phyloP scores from a whole-genome alignment of 2,888 invertebrate genomes.

The Flexamia atlantica region DNA sequence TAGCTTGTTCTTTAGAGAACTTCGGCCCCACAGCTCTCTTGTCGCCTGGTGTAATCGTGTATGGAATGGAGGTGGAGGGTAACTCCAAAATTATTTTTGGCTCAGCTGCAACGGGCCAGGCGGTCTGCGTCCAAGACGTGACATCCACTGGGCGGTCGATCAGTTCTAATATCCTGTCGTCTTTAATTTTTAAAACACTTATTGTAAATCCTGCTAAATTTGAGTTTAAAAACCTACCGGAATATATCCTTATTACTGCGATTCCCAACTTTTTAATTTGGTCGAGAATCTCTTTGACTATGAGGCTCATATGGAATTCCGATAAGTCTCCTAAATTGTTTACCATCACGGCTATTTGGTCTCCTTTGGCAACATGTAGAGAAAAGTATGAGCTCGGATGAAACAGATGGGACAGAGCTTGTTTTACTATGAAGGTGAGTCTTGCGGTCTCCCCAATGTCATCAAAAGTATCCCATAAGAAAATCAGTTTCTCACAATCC shows the following conservation, averaged over 20 bases:
- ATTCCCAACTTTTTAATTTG: constrained; percentile 54
- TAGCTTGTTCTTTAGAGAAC: constrained; percentile 24
- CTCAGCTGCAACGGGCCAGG: not conserved
- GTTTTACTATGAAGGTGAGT: constrained; percentile 37
- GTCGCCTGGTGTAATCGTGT: not conserved
- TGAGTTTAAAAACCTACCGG: constrained; percentile 62
- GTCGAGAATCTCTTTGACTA: constrained; percentile 58
- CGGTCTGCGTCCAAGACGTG: constrained; percentile 62
- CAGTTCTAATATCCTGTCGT: constrained; percentile 63
- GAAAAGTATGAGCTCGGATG: constrained; percentile 46
- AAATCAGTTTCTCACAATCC: constrained; percentile 32
- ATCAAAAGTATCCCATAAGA: not conserved
- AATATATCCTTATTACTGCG: constrained; percentile 49
- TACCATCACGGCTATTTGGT: constrained; percentile 45
- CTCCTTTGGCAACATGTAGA: constrained; percentile 32
- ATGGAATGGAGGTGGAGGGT: not conserved
- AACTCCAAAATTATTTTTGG: not conserved
- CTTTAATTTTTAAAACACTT: constrained; percentile 62
- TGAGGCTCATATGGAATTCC: constrained; percentile 53
- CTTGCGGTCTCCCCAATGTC: constrained; percentile 6
- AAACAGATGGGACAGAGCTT: constrained; percentile 37
- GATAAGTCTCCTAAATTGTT: constrained; percentile 53
- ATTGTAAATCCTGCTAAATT: constrained; percentile 63
- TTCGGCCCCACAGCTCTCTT: constrained; percentile 52
- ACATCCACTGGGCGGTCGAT: constrained; percentile 58